phyloP scores from a whole-genome alignment of 2,113 vertebrate species.

The Alaudala cheleensis region DNA sequence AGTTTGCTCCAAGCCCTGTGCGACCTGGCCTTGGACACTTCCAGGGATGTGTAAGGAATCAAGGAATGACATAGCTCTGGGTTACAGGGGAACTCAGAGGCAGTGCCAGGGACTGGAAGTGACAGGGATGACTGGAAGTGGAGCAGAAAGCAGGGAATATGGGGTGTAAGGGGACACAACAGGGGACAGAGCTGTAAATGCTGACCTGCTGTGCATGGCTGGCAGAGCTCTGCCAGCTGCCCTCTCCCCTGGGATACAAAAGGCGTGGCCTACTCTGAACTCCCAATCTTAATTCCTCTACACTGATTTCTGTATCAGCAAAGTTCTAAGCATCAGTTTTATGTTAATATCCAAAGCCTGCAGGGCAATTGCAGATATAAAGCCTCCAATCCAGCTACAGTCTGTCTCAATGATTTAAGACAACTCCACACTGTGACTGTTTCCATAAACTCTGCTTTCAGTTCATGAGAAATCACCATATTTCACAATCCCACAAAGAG shows the following conservation, averaged over 20 bases:
- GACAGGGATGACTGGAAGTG: neutral
- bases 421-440: neutral
- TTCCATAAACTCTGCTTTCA: neutral
- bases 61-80: rapidly evolving
- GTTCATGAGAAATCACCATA: neutral
- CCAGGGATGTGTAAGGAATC: neutral
- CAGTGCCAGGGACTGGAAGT: neutral
- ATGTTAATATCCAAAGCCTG: neutral
- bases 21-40: neutral
- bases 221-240: neutral
- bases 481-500: neutral
- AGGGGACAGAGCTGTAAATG: neutral
- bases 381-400: neutral
- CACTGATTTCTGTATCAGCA: neutral
- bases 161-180: rapidly evolving
- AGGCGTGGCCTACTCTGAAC: neutral
- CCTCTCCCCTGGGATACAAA: neutral
- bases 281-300: rapidly evolving
- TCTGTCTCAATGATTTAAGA: neutral
- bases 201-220: neutral
- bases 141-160: neutral
- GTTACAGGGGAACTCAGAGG: neutral
- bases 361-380: neutral
- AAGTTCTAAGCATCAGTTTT: neutral
- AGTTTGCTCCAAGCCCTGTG: rapidly evolving